phyloP scores from a whole-genome alignment of 2,113 vertebrate genomes.

The Phainopepla nitens region DNA sequence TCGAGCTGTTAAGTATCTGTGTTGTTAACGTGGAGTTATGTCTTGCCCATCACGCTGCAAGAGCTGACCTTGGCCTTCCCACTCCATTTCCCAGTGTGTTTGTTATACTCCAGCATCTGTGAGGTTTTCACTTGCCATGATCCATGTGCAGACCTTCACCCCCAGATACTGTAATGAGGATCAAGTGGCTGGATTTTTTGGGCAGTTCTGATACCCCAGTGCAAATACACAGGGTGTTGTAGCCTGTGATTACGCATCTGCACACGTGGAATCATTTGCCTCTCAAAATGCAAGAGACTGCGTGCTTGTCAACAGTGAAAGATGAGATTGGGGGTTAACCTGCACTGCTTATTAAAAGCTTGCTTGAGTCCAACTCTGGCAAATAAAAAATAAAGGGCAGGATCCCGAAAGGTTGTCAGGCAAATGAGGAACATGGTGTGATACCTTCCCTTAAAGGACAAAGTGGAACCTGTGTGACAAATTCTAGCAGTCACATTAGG shows the following conservation, averaged over 20 bases:
- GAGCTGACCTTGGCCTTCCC: slow-evolving; percentile 11
- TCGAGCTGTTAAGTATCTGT: neutral
- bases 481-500: neutral
- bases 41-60: neutral
- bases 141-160: neutral
- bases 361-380: neutral
- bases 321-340: neutral
- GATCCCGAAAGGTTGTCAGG: neutral
- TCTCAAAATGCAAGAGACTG: neutral
- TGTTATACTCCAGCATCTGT: neutral
- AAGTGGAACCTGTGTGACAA: neutral
- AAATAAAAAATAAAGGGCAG: neutral
- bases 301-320: neutral
- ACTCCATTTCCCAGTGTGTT: neutral
- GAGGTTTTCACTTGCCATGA: neutral
- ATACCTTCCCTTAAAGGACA: neutral
- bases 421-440: neutral
- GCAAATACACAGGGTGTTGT: neutral
- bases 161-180: neutral
- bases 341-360: neutral
- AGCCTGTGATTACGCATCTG: neutral
- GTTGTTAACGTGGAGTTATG: neutral
- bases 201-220: neutral
- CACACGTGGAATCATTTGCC: rapidly evolving
- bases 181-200: neutral